Percentiles rank a stretch among this genome's conserved stretches.
Evolutionary conservation across 2,113 vertebrate species (phyloP).

Genomic region (Collichthys lucidus): DNA sequence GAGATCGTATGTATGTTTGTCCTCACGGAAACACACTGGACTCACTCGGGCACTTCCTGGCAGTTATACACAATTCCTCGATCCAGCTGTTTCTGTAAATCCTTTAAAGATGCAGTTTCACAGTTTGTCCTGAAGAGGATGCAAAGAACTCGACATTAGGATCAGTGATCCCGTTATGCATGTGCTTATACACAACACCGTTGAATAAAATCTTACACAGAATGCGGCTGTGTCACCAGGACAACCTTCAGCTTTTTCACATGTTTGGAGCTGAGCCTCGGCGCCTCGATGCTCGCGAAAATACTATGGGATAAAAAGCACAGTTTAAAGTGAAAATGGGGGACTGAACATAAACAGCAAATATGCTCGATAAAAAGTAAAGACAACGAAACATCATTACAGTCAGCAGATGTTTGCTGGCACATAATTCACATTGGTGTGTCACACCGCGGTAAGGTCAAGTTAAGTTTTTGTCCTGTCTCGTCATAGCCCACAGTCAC

Average conservation of each 20-base stretch:
- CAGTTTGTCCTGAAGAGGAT: slow-evolving; percentile 71
- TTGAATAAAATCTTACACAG: slow-evolving; percentile 53
- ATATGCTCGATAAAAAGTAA: neutral
- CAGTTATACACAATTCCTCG: slow-evolving; percentile 67
- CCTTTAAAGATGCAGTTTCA: slow-evolving; percentile 62
- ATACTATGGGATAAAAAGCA: slow-evolving; percentile 73
- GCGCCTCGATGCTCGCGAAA: slow-evolving; percentile 87
- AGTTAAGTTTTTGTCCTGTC: no score
- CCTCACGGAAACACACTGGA: neutral
- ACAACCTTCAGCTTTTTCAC: slow-evolving; percentile 82
- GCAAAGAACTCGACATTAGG: neutral
- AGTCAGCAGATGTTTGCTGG: neutral
- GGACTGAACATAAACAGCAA: neutral
- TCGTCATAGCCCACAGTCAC: no score
- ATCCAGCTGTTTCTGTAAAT: slow-evolving; percentile 58
- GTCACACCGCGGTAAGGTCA: no score
- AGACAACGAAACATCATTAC: no score
- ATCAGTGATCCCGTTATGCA: neutral
- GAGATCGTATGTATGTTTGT: no score
- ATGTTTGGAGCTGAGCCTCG: slow-evolving; percentile 74
- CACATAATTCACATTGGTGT: no score
- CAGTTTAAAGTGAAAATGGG: neutral
- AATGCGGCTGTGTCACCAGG: slow-evolving; percentile 79
- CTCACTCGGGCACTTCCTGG: slow-evolving; percentile 74
- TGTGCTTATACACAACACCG: no score